Evolutionary conservation across 2,888 invertebrate species (phyloP).

Genomic region (Nomada lathburiana): DNA sequence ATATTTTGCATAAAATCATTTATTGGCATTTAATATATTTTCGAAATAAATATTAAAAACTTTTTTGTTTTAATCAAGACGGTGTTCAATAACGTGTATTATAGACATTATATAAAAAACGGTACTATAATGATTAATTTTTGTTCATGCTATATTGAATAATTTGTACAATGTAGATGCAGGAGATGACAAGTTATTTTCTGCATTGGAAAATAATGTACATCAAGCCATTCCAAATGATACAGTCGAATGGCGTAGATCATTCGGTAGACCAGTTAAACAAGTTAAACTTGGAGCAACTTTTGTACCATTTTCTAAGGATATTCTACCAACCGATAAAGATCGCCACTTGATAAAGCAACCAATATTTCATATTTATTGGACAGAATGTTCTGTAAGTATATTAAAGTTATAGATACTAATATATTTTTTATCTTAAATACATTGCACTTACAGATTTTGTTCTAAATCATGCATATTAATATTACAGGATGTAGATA

Average conservation of each 20-base stretch:
- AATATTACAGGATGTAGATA: constrained; percentile 92
- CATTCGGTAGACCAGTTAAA: constrained; percentile 94
- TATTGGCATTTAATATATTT: not conserved
- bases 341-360: constrained; percentile 93
- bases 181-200: constrained; percentile 94
- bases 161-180: constrained; percentile 87
- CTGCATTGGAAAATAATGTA: constrained; percentile 91
- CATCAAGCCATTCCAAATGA: constrained; percentile 93
- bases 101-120: not conserved
- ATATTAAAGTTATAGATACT: constrained; percentile 24
- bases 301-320: constrained; percentile 92
- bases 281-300: constrained; percentile 93
- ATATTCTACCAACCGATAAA: constrained; percentile 89
- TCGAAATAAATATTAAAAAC: not conserved
- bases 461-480: constrained; percentile 29
- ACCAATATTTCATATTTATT: constrained; percentile 96
- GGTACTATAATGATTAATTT: not conserved
- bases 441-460: not conserved
- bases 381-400: constrained; percentile 96
- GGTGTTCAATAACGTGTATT: not conserved
- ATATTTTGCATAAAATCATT: not conserved
- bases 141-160: not conserved
- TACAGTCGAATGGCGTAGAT: constrained; percentile 95
- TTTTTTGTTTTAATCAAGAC: not conserved
- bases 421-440: constrained; percentile 3